Conservation (phyloP, 2,113 vertebrate species). For the Ammospiza nelsoni region DNA sequence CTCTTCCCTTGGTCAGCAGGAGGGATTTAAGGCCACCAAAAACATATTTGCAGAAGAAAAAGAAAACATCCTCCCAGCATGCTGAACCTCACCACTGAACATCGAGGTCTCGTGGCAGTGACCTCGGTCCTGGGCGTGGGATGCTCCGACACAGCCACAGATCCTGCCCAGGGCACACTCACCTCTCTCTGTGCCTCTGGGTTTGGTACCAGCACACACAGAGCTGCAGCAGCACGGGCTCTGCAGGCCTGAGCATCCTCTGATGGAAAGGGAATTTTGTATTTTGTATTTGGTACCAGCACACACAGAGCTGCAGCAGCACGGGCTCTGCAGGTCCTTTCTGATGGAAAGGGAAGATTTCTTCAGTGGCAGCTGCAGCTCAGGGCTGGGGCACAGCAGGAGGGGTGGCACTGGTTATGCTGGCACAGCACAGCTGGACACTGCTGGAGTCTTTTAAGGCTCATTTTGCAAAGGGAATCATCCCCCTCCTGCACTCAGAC, state of each 20-base stretch:
- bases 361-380: background rate
- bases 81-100: background rate
- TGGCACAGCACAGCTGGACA: background rate
- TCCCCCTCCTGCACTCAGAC: accelerated
- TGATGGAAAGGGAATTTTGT: too few relatives aligned
- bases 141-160: background rate
- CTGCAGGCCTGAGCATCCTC: too few relatives aligned
- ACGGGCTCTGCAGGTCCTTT: too few relatives aligned
- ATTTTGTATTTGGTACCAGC: too few relatives aligned
- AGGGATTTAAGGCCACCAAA: background rate
- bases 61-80: background rate
- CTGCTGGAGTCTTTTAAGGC: background rate
- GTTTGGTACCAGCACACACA: accelerated
- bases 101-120: background rate
- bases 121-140: background rate
- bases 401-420: accelerated
- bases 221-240: accelerated
- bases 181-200: background rate
- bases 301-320: too few relatives aligned
- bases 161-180: background rate
- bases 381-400: background rate
- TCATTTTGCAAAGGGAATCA: background rate
- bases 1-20: background rate
- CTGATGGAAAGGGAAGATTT: too few relatives aligned
- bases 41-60: conserved; percentile 25